Evolutionary conservation across 1,140 invertebrate species (phyloP), one percentile per base, ranked within the genome.

Genomic region (Halictus rubicundus): DNA sequence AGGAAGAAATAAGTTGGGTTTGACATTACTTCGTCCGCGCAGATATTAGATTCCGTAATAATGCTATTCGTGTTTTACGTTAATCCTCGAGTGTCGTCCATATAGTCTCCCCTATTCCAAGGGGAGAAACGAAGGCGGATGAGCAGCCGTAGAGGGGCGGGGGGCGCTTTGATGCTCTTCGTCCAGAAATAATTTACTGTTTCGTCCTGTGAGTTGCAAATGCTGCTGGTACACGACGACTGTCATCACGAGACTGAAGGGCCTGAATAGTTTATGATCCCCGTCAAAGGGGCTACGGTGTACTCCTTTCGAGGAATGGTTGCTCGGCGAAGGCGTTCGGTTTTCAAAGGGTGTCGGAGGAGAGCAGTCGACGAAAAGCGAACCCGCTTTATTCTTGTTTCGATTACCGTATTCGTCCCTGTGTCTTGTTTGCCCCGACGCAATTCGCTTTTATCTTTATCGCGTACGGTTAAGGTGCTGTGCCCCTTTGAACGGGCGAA

Each of bases 181-280:
- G 63, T 52, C 64, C 39, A 71, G 75, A 78, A 78, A 81, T 81
- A 81, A 81, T 81, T 81, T 66, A 81, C 68, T 69, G 79, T 80
- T 69, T 77, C 72, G 64, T 68, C 57, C 65, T 80, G 42, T 79
- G 77, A 79, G 77, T 74, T 79, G 77, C 77, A 79, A 79, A 79
- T 74, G 63, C 73, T 37, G 14, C 23, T 1, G 61, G 42, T 3
- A 23, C 27, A 23, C 25, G 52, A 61, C 19, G 39, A 25, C 70
- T 66, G 77, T 66, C 70, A 66, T 73, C 70, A 27, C 49, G 23
- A 32, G 37, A 7, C 61, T 32, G 52, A 39, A 25, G 14, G 12
- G 39, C 12, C 0, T 66, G 77, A 79, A 79, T 79, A 79, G 77
- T 79, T 79, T 79, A 79, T 59, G 61, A 73, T 66, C 1, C 6